Evolutionary conservation across 2,113 vertebrate genomes (phyloP), one percentile per base, ranked within the genome.

Genomic region (Chaetodon auriga): DNA sequence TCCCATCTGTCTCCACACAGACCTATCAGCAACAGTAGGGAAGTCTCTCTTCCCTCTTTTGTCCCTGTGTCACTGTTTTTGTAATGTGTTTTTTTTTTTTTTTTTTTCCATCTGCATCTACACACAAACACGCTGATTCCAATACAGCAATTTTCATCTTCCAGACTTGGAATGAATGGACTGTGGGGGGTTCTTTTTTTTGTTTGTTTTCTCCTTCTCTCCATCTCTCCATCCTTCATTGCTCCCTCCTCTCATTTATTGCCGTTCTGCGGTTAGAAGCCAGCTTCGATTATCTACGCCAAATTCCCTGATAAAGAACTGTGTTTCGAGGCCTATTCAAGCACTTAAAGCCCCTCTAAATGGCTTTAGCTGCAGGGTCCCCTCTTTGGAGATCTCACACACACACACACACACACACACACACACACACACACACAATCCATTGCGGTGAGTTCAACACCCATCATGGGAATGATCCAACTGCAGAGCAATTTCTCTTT

Each of bases 241-340:
- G 71, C 81, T 85, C 74, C 38, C 30, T 45, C 68, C 18, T 81
- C 82, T 90, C 78, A 82, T 86, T 90, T 91, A 91, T 93, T 88
- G 86, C 90, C 61, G 65, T 84, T 88, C 77, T 87, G 88, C 81
- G 55, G 87, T 90, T 70, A 81, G 82, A 76, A 92, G 89, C 90
- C 88, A 90, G 80, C 84, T 89, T 90, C 63, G 86, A 93, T 92
- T 91, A 94, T 93, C 90, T 87, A 82, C 76, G 81, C 75, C 92
- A 90, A 91, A 92, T 93, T 92, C 90, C 83, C 89, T 83, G 91
- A 93, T 94, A 93, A 90, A 92, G 87, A 90, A 92, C 83, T 79
- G 86, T 83, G 89, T 92, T 92, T 90, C 83, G 75, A 89, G 84
- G 81, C 81, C 83, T 88, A 87, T 92, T 93, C 80, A 92, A 79